Conservation (phyloP, 2,797 vertebrate genomes). For the Ambastaia sidthimunki region DNA sequence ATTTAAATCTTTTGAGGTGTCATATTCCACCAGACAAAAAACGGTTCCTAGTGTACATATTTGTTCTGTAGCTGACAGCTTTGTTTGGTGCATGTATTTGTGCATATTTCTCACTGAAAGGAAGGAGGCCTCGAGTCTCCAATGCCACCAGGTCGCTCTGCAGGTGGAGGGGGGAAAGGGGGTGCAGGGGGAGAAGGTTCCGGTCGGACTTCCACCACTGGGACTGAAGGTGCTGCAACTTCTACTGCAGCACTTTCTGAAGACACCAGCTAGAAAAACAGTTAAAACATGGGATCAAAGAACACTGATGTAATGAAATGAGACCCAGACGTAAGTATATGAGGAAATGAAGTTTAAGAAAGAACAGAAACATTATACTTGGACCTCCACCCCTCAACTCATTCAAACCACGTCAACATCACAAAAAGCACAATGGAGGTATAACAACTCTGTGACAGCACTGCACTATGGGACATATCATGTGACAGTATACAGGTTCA, state of each 20-base stretch:
- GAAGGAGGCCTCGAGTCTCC: slow-evolving; percentile 89
- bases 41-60: not conserved
- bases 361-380: slow-evolving; percentile 1
- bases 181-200: slow-evolving; percentile 33
- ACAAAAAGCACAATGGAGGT: not conserved
- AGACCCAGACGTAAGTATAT: not conserved
- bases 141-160: slow-evolving; percentile 86
- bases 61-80: not conserved
- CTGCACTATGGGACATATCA: not conserved
- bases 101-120: slow-evolving; percentile 83
- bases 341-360: not conserved
- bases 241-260: slow-evolving; percentile 9
- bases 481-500: not conserved
- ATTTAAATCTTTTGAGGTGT: not conserved
- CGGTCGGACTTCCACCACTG: slow-evolving; percentile 40
- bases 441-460: slow-evolving; percentile 3
- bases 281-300: not conserved
- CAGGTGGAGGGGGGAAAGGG: slow-evolving; percentile 73
- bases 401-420: not conserved
- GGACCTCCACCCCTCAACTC: slow-evolving; percentile 1
- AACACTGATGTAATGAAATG: not conserved
- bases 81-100: not conserved
- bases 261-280: slow-evolving; percentile 3
- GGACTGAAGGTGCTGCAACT: not conserved
- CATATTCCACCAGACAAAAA: not conserved